Base-by-base conservation (phyloP, 2,797 vertebrate genomes). In the Gastrophryne carolinensis region DNA sequence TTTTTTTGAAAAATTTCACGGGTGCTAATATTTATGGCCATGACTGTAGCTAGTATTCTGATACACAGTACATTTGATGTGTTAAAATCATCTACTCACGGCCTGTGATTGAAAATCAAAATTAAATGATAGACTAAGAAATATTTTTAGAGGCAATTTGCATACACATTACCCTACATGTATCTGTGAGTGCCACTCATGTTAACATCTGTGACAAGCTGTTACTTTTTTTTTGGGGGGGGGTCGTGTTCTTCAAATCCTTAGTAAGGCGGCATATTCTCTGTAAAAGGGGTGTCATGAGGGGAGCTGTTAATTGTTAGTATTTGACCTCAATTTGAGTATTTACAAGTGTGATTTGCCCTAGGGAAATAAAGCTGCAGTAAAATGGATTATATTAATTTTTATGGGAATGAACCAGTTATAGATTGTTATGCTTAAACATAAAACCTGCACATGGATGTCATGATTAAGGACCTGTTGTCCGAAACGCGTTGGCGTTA, bases 241-340 rank as follows among this genome's bases (percentile, higher is more conserved):
- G n/a, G n/a, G n/a, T n/a, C n/a, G n/a, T n/a, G n/a, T n/a, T 64
- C 10, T 49, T 62, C 21, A 12, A 61, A 21, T 17, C 8, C 34
- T 71, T 60, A 49, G 57, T 60, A 57, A 26, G 24, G 41, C 15
- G 34, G 56, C 24, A 52, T 39, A 49, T 60, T 27, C 30, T 52
- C 32, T 37, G 26, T 44, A 27, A 61, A 11, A 6, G 21, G 11
- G 7, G 52, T 52, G 62, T 13, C 52, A 34, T 37, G 3, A 13
- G 13, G 34, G 37, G 52, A 21, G 57, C 34, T 61, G 70, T 15
- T 72, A 72, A 62, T 72, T 72, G 70, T 12, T 53, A 7, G 21
- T 62, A 53, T 62, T 72, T 72, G 70, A 62, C 57, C 70, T 72
- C 44, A 62, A 29, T 52, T 62, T 72, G 41, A 27, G 30, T 32